A percentile compares a stretch with the other conserved stretches of the same genome.
phyloP scores from a whole-genome alignment of 2,113 vertebrate genomes.

The Nibea albiflora region DNA sequence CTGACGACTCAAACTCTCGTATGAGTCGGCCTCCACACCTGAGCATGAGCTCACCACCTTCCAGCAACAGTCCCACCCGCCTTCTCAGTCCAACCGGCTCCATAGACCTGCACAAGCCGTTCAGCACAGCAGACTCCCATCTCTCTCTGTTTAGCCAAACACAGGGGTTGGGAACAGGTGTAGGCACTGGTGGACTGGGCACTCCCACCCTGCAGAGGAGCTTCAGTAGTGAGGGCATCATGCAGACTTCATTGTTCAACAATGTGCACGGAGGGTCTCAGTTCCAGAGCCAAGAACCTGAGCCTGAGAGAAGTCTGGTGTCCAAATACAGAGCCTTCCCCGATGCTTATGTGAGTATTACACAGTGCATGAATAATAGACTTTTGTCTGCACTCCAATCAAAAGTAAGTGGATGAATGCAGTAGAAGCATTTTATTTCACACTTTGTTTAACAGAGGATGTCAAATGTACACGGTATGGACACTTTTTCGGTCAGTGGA shows the following conservation, averaged over 20 bases:
- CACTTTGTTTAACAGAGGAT: neutral
- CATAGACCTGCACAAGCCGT: slow-evolving; percentile 55
- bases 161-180: slow-evolving; percentile 20
- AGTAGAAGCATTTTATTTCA: neutral
- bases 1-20: slow-evolving; percentile 25
- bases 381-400: neutral
- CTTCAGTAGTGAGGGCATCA: slow-evolving; percentile 54
- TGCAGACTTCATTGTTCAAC: slow-evolving; percentile 50
- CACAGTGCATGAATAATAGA: neutral
- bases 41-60: slow-evolving; percentile 17
- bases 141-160: slow-evolving; percentile 47
- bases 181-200: neutral
- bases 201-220: slow-evolving; percentile 71
- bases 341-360: slow-evolving; percentile 87
- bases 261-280: slow-evolving; percentile 25
- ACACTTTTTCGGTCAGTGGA: neutral
- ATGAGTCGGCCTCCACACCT: slow-evolving; percentile 53
- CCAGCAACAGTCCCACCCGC: slow-evolving; percentile 47
- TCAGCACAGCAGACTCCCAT: slow-evolving; percentile 41
- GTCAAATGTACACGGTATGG: neutral
- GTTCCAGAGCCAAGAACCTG: slow-evolving; percentile 56
- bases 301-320: slow-evolving; percentile 50
- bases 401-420: slow-evolving; percentile 4
- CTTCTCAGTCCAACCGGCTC: slow-evolving; percentile 59
- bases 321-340: slow-evolving; percentile 75